Base-by-base conservation (phyloP, 2,797 vertebrate genomes). In the Lateolabrax maculatus region DNA sequence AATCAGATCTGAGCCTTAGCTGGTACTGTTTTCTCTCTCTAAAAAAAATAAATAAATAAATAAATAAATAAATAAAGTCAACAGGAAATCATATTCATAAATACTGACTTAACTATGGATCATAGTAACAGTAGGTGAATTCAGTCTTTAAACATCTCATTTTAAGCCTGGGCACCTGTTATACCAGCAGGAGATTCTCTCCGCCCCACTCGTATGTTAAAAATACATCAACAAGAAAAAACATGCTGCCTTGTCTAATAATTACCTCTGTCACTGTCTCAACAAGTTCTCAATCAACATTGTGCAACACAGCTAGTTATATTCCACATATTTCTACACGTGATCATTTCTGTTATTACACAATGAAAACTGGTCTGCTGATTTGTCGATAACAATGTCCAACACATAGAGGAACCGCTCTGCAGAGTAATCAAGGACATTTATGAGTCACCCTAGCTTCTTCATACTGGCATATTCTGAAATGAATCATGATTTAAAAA, bases 401-500 rank as follows among this genome's bases (percentile, higher is more conserved):
- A 84, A 57, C 19, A 46, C 48, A 2, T 53, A 49, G 21, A 51
- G 62, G 16, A 78, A 64, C 12, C 57, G 73, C 75, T 80, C 75
- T 83, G 84, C 70, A 86, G 80, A 77, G 82, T 36, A 66, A 81
- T 69, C 81, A 90, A 90, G 86, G 90, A 87, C 90, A 82, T 68
- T 71, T 81, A 83, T 93, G 90, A 92, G 90, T 93, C 92, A 91
- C 75, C 46, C 4, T 27, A 57, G 66, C 71, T 86, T 84, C 84
- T 83, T 63, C 78, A 78, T 44, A 80, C 60, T 68, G 27, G 48
- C 34, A 1, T 60, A 76, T 31, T 71, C 67, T 56, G 56, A 76
- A 37, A 58, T 83, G 81, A 89, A 84, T 84, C 79, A 79, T 75
- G 52, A 57, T 51, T 79, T 74, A 29, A 84, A 71, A 55, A 39